phyloP scores from a whole-genome alignment of 1,140 invertebrate species.

The Drosophila repleta region DNA sequence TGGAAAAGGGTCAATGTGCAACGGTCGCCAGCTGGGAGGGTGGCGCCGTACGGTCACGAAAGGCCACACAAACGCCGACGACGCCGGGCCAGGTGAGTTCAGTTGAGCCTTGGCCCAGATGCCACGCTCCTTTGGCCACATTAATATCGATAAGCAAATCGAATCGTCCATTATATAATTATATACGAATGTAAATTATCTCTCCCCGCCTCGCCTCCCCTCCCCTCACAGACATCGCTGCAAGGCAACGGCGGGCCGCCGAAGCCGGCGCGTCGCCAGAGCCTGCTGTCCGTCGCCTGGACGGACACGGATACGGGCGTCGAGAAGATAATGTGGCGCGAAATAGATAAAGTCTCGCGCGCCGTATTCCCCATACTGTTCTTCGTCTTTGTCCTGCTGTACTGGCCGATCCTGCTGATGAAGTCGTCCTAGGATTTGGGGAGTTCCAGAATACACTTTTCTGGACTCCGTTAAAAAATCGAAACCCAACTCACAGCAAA shows the following conservation, averaged over 20 bases:
- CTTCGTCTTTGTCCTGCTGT: conserved; percentile 89
- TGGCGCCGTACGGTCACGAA: conserved; percentile 85
- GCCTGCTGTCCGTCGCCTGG: conserved; percentile 85
- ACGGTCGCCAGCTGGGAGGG: conserved; percentile 87
- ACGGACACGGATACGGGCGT: conserved; percentile 87
- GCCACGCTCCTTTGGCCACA: conserved; percentile 19
- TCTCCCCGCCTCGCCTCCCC: conserved; percentile 11
- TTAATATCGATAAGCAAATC: conserved; percentile 21
- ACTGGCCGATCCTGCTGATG: conserved; percentile 89
- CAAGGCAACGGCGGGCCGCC: conserved; percentile 83
- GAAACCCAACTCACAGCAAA: not conserved
- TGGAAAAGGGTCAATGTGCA: conserved; percentile 87
- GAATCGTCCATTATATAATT: conserved; percentile 7
- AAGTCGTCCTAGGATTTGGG: conserved; percentile 85
- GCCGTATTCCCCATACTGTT: conserved; percentile 90
- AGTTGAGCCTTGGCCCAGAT: conserved; percentile 42
- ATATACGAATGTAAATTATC: not conserved
- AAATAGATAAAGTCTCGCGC: conserved; percentile 88
- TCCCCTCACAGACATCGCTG: conserved; percentile 67
- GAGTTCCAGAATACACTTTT: conserved; percentile 78
- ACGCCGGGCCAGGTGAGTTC: conserved; percentile 81
- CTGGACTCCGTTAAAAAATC: conserved; percentile 83
- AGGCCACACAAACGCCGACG: conserved; percentile 84
- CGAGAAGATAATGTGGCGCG: conserved; percentile 87
- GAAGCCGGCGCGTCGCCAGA: conserved; percentile 76